These are phyloP conservation scores for Aphrophora alni DNA, from an alignment of 2,888 invertebrate genomes.

Conservation along the genomic window DNA sequence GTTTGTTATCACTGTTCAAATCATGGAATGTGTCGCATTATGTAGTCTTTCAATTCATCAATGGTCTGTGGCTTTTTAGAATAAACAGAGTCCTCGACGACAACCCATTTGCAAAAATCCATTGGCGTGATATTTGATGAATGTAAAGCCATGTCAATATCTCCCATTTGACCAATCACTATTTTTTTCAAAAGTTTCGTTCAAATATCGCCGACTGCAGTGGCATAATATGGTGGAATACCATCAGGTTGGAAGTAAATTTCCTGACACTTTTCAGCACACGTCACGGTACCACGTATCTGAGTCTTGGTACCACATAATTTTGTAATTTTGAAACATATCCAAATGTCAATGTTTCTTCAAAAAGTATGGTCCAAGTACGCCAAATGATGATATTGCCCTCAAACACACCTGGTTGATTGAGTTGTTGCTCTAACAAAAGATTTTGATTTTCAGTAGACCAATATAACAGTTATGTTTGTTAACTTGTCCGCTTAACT, in stretches of 20 bases:
- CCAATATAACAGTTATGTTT: background rate
- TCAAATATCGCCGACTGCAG: background rate
- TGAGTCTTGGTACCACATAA: too few relatives aligned
- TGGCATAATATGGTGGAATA: background rate
- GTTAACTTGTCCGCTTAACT: slow-evolving; percentile 4
- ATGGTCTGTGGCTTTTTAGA: too few relatives aligned
- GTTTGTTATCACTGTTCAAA: background rate
- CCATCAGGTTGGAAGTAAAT: background rate
- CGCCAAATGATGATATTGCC: background rate
- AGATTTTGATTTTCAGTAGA: background rate
- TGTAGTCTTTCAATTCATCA: background rate
- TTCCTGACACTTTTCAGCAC: background rate
- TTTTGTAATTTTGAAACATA: background rate
- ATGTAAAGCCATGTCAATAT: background rate
- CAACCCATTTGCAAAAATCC: background rate
- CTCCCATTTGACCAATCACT: background rate
- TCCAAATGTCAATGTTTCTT: background rate
- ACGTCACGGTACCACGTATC: too few relatives aligned
- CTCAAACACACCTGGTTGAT: background rate
- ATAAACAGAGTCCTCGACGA: too few relatives aligned
- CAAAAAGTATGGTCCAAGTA: background rate
- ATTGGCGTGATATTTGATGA: background rate
- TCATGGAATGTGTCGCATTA: background rate
- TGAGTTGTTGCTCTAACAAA: background rate
- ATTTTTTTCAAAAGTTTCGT: background rate